Base-by-base conservation (phyloP, 2,113 vertebrate genomes). In the Craseonycteris thonglongyai region DNA sequence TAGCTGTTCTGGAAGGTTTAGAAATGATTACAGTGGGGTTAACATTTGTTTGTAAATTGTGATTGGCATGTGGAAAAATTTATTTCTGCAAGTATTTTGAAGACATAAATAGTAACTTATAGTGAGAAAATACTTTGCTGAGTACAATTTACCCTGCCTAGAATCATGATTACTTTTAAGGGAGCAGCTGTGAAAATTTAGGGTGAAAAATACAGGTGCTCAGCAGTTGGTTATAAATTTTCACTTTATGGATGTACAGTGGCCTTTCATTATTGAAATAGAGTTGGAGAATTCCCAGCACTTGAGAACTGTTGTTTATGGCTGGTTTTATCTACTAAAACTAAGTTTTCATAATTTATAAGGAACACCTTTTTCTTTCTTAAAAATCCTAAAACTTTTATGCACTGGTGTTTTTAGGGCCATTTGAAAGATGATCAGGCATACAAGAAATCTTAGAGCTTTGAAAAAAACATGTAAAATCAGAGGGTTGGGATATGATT, bases 41-140 rank as follows among this genome's bases (percentile, higher is more conserved):
- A 78, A 82, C 21, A 24, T 16, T 79, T 79, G 88, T 86, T 40
- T 92, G 16, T 97, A 94, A 94, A 90, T 24, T 80, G 6, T 68
- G 45, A 22, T 95, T 3, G n/a, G n/a, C 42, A 12, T 65, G 51
- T 92, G 21, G 61, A 68, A 91, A 92, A 69, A 40, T 35, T 78
- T 78, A n/a, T 58, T 97, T n/a, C 66, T 96, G 2, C 74, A 85
- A 72, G 51, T 92, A 1, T 93, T 42, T 88, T 84, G 21, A 94
- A 87, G 51, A 30, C 7, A 22, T n/a, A 21, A 28, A 59, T 81
- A 49, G 87, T 45, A 95, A 81, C 15, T 58, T 66, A 72, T 15
- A 87, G 76, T 81, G 84, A 54, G 71, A 74, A 81, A 92, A 81
- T 65, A 30, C 1, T 80, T 91, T 69, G 6, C 8, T 95, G 5